Base-by-base conservation (phyloP, 2,797 vertebrate genomes). In the Pangasius sanitwongsei region DNA sequence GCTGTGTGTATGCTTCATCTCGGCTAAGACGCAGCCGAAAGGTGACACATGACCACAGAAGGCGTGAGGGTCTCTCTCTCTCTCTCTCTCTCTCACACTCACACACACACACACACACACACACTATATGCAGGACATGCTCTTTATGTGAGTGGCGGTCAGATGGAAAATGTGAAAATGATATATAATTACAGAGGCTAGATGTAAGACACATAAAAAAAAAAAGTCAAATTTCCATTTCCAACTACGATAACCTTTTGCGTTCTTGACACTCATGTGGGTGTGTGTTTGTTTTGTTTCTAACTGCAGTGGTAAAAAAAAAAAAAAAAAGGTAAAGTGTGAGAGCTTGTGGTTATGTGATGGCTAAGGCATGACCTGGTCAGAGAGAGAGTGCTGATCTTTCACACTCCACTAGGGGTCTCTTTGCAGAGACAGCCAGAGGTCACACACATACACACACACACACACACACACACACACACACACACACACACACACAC, bases 331-430 rank as follows among this genome's bases (percentile, higher is more conserved):
- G 50, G 6, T 69, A 37, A 44, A 87, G 50, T 31, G 15, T 4
- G 3, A 70, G 50, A 41, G 65, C 34, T 28, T 3, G 53, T 23
- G 67, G 34, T 81, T 31, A 72, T 1, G 86, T 69, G 57, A 72
- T 65, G 57, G n/a, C 34, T 31, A 34, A 59, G 37, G 53, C 44
- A n/a, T 63, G 83, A 57, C 67, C 55, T 55, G n/a, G 63, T 37
- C 65, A 41, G 50, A 37, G 65, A 31, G 34, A 83, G 81, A 44
- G 78, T 90, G 75, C 88, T 88, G 85, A 81, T 85, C 18, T 48
- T 18, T 78, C 31, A 75, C 25, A n/a, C 34, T 89, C 88, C 91
- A 89, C 86, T 55, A 87, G 89, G 84, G 83, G 89, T 77, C 89
- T 82, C 87, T 89, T 69, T 85, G 75, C 84, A 88, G 57, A 89